Percentiles rank a stretch among this genome's conserved stretches.
These are phyloP conservation scores for Harpalus rubripes DNA, from an alignment of 2,888 invertebrate species.

Conservation along the genomic window DNA sequence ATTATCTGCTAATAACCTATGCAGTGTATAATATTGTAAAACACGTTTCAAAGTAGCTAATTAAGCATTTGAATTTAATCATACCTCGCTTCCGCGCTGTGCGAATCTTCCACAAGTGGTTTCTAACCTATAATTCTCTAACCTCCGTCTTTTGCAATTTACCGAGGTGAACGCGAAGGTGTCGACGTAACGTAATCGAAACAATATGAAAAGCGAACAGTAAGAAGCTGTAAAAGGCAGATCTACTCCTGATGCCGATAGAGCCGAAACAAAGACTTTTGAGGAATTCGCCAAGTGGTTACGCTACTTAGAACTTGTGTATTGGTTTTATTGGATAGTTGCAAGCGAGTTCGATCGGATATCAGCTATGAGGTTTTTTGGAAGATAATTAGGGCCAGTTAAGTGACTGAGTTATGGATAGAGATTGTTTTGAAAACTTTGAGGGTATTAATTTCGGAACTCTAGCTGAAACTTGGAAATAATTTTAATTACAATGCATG, in stretches of 20 bases:
- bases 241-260: neutral
- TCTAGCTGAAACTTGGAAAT: neutral
- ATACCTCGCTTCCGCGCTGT: neutral
- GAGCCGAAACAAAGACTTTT: neutral
- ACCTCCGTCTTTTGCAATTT: neutral
- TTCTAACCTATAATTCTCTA: neutral
- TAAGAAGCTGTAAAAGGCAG: slow-evolving; percentile 57
- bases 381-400: neutral
- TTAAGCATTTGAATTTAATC: slow-evolving; percentile 38
- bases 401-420: neutral
- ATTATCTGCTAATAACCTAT: no score
- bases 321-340: slow-evolving; percentile 56
- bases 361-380: neutral
- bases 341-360: neutral
- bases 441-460: neutral
- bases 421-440: neutral
- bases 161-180: slow-evolving; percentile 12
- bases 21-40: no score
- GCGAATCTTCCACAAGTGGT: neutral
- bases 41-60: slow-evolving; percentile 27
- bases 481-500: neutral
- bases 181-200: slow-evolving; percentile 60
- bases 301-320: slow-evolving; percentile 47
- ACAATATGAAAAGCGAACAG: slow-evolving; percentile 36
- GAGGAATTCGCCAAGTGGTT: slow-evolving; percentile 42